These are phyloP conservation scores for Helogale parvula DNA, from an alignment of 2,113 vertebrate genomes.

Conservation along the genomic window DNA sequence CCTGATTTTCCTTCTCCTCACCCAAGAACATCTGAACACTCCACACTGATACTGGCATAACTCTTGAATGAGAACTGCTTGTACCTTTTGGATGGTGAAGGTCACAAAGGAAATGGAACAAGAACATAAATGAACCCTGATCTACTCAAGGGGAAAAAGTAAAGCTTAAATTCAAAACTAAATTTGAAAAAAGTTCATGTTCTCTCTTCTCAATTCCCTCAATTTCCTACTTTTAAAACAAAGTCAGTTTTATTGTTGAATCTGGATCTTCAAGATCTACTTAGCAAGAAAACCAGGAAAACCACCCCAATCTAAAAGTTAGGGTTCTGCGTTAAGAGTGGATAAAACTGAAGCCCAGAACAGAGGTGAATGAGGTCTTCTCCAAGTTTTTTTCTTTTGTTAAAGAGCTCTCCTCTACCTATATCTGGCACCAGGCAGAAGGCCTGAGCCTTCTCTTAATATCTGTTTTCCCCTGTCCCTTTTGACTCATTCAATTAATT, in stretches of 20 bases:
- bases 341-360: neutral
- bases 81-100: neutral
- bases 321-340: neutral
- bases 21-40: neutral
- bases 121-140: neutral
- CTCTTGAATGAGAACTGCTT: neutral
- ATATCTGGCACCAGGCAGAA: neutral
- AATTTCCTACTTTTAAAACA: neutral
- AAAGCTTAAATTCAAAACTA: neutral
- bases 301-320: neutral
- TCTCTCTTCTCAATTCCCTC: neutral
- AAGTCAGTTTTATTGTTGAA: neutral
- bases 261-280: neutral
- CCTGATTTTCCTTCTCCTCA: neutral
- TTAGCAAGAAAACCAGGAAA: neutral
- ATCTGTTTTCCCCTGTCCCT: neutral
- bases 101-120: neutral
- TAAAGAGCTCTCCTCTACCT: neutral
- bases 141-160: neutral
- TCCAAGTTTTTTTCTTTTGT: neutral
- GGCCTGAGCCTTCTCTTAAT: neutral
- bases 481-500: neutral
- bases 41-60: too few species aligned
- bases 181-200: neutral
- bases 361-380: neutral